Evolutionary conservation across 92 coral and sea anemone genomes (phyloP), one percentile per base, ranked within the genome.

Genomic region (Montipora capitata): DNA sequence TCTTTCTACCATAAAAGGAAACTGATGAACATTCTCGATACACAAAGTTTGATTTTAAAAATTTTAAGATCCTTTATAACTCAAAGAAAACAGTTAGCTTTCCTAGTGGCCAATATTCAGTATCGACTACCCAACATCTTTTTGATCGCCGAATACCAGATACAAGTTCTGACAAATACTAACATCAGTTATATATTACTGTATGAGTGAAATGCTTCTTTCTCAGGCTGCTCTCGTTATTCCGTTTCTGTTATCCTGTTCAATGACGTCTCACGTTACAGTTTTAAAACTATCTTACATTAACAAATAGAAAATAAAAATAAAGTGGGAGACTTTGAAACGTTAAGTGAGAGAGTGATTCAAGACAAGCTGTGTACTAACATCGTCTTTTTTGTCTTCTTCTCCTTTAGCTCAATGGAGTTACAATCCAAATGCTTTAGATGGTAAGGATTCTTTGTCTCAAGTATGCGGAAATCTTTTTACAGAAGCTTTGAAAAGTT

Each of bases 381-480:
- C 68, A 16, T 63, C 20, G 4, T 3, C 15, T 48, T 2, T 5
- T 74, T 15, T 48, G 12, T 45, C 44, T 16, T 12, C 48, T 5
- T 49, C 9, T 18, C 40, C 27, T n/a, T 48, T 10, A 74, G 78
- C 38, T 43, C 38, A 27, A 17, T 74, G 42, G 40, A 74, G 62
- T 51, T 74, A 74, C n/a, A 27, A 74, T 27, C 41, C 63, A 8
- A 45, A 48, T 27, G 78, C 14, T 35, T 40, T 14, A 45, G 14
- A 74, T 11, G 78, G 78, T 74, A 20, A 48, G 78, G 62, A 4
- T 42, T 43, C 45, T 41, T 49, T 67, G 43, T 43, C 40, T 42
- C 40, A 41, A 41, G 3, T 42, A 14, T 44, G 15, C 43, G 3
- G 1, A 51, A 14, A 8, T 12, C 14, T 43, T 38, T 38, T 67